Base-by-base conservation (phyloP, 2,888 invertebrate genomes). In the Tachina fera region DNA sequence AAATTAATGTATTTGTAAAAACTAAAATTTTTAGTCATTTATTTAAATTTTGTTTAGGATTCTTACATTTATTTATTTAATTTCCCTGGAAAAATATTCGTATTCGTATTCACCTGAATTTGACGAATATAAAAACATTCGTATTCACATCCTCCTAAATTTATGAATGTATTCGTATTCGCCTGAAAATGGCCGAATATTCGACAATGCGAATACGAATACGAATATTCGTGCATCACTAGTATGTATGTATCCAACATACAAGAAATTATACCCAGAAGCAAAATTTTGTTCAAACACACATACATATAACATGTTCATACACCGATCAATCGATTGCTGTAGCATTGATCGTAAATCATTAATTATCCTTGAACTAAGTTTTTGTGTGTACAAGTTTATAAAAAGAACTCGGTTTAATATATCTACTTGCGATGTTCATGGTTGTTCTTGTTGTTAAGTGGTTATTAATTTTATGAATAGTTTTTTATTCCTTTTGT, bases 311-410 rank as follows among this genome's bases (percentile, higher is more conserved):
- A 1, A 41, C 19, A 53, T 61, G 41, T 19, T 56, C 43, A 60
- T 9, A 76, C 79, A 83, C 31, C 85, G 75, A 88, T 87, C 87
- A 83, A 87, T 88, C 88, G 86, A 86, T 87, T 70, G 84, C 51
- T 83, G 75, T 63, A 84, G 89, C 89, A 91, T 89, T 89, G 90
- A 91, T 91, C 89, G 90, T 87, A 87, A 88, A 89, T 88, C 91
- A 91, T 91, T 91, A 91, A 91, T 91, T 89, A 90, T 89, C 87
- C 88, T 80, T 83, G 45, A 89, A 89, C 84, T 88, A 88, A 60
- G 63, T 61, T 39, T 61, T 22, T 70, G 41, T 49, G 1, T 14
- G 47, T 63, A 43, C n/a, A 19, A 53, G 68, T 41, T 49, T 71
- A 61, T 60, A 22, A 53, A 45, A 63, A 51, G 47, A 74, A 61